Evolutionary conservation across 2,797 vertebrate genomes (phyloP).

Genomic region (Onychomys arenicola): DNA sequence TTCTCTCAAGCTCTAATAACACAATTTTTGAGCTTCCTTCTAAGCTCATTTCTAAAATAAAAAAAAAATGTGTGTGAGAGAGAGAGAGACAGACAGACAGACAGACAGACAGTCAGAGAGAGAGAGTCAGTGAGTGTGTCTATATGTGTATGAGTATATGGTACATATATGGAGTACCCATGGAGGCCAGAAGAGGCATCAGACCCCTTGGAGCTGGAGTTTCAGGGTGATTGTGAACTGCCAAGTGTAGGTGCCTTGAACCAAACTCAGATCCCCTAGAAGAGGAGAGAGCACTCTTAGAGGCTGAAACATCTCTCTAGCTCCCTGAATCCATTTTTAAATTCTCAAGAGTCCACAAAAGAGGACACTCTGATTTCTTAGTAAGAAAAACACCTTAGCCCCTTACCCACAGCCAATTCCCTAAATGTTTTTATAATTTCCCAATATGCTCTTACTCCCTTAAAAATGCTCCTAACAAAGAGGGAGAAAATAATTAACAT

Average conservation of each 20-base stretch:
- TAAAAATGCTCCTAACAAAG: slow-evolving; percentile 8
- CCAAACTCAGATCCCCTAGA: background rate
- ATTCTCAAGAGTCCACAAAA: background rate
- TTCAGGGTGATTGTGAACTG: background rate
- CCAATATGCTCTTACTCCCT: background rate
- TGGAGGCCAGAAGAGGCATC: background rate
- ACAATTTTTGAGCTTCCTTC: background rate
- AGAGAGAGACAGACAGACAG: too few species aligned
- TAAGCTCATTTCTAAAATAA: background rate
- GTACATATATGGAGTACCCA: background rate
- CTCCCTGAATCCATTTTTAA: background rate
- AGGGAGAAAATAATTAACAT: background rate
- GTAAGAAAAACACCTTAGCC: background rate
- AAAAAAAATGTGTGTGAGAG: background rate
- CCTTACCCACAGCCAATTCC: background rate
- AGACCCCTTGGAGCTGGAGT: background rate
- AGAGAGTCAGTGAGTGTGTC: too few species aligned
- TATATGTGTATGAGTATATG: background rate
- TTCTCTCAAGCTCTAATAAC: background rate
- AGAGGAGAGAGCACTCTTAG: background rate
- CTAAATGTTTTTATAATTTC: background rate
- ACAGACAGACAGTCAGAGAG: too few species aligned
- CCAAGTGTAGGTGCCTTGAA: background rate
- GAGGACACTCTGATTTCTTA: background rate
- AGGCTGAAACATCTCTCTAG: background rate